Conservation (phyloP, 2,888 invertebrate genomes). For the Syrista parreyssii region DNA sequence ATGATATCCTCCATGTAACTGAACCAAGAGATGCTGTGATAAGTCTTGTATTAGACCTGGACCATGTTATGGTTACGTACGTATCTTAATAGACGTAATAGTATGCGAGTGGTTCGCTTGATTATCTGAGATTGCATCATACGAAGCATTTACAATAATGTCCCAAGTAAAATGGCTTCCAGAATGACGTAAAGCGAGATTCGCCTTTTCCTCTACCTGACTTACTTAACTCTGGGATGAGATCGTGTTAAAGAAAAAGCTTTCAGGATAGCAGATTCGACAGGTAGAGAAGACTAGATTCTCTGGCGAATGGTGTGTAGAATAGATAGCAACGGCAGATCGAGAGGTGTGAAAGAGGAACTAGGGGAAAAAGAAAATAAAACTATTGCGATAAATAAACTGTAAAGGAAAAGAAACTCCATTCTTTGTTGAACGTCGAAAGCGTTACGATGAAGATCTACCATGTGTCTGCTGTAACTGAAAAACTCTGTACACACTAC, state of each 20-base stretch:
- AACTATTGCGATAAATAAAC: not conserved
- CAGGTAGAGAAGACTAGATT: not conserved
- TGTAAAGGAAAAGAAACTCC: not conserved
- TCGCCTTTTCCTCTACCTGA: not conserved
- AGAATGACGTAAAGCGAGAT: not conserved
- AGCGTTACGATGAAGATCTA: not conserved
- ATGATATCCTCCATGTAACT: not conserved
- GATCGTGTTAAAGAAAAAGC: not conserved
- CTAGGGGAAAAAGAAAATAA: not conserved
- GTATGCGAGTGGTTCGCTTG: not conserved
- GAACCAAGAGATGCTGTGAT: not conserved
- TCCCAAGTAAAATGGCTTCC: not conserved
- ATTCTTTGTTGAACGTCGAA: not conserved
- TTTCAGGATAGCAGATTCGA: not conserved
- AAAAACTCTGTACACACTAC: not conserved
- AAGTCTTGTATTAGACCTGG: too few relatives aligned
- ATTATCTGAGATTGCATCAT: not conserved
- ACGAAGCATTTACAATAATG: not conserved
- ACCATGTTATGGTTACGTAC: not conserved
- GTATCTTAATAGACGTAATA: not conserved
- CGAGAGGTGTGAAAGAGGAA: not conserved
- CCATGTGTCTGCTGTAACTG: not conserved
- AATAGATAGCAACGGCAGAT: not conserved
- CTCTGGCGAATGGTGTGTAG: not conserved
- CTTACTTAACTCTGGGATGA: not conserved